Evolutionary conservation across 1,140 invertebrate genomes (phyloP).

Genomic region (Calephelis nemesis): DNA sequence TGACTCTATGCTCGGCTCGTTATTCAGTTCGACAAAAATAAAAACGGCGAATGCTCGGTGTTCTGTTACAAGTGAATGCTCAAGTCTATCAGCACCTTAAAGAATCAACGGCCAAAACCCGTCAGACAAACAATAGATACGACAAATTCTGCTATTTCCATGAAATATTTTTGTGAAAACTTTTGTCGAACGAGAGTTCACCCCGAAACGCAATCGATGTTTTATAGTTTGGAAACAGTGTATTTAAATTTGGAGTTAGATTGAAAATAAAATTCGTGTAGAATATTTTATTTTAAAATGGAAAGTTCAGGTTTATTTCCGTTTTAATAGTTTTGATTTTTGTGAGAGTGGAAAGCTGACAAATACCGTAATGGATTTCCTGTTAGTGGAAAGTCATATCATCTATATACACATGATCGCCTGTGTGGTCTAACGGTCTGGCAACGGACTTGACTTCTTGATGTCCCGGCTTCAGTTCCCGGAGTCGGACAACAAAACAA

Average conservation of each 20-base stretch:
- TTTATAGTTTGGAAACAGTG: constrained; percentile 35
- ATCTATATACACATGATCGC: too few species aligned
- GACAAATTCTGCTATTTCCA: constrained; percentile 4
- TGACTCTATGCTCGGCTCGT: too few species aligned
- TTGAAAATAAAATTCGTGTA: constrained; percentile 1
- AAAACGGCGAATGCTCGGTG: too few species aligned
- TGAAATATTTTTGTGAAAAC: constrained; percentile 39
- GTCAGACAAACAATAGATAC: constrained; percentile 36
- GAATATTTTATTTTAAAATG: neutral
- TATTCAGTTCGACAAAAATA: too few species aligned
- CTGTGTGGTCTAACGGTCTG: too few species aligned
- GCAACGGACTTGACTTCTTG: too few species aligned
- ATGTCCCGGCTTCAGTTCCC: too few species aligned
- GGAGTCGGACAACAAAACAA: too few species aligned
- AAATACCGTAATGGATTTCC: too few species aligned
- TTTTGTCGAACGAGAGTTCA: constrained; percentile 34
- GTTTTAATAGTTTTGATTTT: neutral
- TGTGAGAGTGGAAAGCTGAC: too few species aligned
- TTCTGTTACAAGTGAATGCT: too few species aligned
- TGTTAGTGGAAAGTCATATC: too few species aligned
- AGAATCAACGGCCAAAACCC: constrained; percentile 34
- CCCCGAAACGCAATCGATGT: constrained; percentile 37
- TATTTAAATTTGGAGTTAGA: constrained; percentile 12
- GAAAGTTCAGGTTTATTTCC: neutral
- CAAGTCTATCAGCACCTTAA: constrained; percentile 32